These are phyloP conservation scores for Columba livia DNA, from an alignment of 2,113 vertebrate genomes.

Conservation along the genomic window DNA sequence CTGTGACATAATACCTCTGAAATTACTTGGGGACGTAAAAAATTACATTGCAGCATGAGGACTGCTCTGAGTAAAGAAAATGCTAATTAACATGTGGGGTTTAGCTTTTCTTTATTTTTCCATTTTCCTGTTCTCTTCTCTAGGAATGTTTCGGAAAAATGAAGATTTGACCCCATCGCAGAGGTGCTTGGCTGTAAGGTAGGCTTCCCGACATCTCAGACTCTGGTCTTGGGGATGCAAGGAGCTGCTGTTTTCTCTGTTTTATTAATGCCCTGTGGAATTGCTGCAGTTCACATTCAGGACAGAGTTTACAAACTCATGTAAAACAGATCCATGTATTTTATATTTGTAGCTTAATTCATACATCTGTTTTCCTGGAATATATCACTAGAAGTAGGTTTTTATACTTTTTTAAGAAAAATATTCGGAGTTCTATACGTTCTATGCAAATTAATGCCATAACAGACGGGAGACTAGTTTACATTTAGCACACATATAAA, in stretches of 20 bases:
- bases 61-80: not conserved
- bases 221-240: not conserved
- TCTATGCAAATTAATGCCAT: not conserved
- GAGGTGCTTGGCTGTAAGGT: conserved; percentile 94
- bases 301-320: not conserved
- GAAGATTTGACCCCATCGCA: conserved; percentile 89
- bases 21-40: not conserved
- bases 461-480: not conserved
- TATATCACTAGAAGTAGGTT: not conserved
- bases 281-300: not conserved
- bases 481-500: not conserved
- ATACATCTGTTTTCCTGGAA: not conserved
- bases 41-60: not conserved
- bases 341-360: not conserved
- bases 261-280: not conserved
- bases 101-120: not conserved
- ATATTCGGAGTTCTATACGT: not conserved
- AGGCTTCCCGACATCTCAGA: conserved; percentile 63
- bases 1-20: not conserved
- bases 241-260: not conserved
- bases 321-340: not conserved
- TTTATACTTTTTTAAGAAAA: not conserved
- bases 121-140: not conserved
- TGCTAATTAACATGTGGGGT: not conserved
- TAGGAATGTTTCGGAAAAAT: conserved; percentile 90